These are phyloP conservation scores for Synaphobranchus kaupii DNA, from an alignment of 2,797 vertebrate species.

Conservation along the genomic window DNA sequence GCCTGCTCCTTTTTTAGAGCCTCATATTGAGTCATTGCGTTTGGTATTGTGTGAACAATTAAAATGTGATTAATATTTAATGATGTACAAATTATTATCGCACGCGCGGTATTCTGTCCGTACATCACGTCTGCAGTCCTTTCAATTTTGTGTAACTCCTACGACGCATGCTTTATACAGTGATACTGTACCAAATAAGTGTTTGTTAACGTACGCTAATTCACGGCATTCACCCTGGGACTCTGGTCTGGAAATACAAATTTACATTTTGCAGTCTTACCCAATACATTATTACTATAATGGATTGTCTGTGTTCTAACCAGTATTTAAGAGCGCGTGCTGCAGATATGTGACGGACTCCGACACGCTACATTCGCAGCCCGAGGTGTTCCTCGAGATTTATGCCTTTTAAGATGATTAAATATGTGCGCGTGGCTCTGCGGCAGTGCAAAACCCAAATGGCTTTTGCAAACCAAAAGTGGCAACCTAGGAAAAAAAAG, in stretches of 20 bases:
- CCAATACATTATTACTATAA: background rate
- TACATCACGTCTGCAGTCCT: background rate
- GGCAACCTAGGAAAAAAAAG: background rate
- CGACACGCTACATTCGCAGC: background rate
- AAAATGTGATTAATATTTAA: background rate
- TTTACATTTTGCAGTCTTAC: background rate
- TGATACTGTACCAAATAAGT: background rate
- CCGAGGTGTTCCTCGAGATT: background rate
- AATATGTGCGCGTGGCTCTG: constrained; percentile 13
- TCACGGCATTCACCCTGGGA: background rate
- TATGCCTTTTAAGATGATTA: constrained; percentile 16
- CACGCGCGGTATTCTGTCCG: background rate
- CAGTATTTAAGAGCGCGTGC: background rate
- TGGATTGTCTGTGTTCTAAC: background rate
- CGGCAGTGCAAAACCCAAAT: background rate
- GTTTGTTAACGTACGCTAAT: background rate
- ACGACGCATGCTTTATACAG: background rate
- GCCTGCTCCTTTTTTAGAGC: background rate
- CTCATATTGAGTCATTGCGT: background rate
- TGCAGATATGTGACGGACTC: background rate
- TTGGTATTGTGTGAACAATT: background rate
- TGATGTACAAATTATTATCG: background rate
- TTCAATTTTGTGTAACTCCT: background rate
- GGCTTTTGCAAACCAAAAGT: background rate
- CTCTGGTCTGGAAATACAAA: background rate